Evolutionary conservation across 2,888 invertebrate species (phyloP), one percentile per base, ranked within the genome.

Genomic region (Drosophila suboccidentalis): DNA sequence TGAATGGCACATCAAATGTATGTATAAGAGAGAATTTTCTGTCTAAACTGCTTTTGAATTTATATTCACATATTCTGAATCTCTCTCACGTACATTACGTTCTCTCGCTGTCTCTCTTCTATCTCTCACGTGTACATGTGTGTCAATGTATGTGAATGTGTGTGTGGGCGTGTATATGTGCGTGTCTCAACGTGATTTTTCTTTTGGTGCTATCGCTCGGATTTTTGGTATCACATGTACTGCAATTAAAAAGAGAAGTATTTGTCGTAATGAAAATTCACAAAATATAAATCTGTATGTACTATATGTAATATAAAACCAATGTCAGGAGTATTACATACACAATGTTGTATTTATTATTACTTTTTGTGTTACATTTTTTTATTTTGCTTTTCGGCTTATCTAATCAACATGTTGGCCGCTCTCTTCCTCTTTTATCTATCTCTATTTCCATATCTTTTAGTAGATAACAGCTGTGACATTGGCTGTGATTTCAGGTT

Each of bases 1-100:
- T 81, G 71, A 89, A 87, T 87, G 86, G 86, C 86, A 87, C 86
- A 86, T 86, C 76, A 80, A 86, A 47, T 68, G 62, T 60, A 22
- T 57, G 39, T 54, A 44, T 53, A 34, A 61, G 61, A 60, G 61
- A 75, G 64, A 73, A 58, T 78, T 63, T 63, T 54, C 51, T 71
- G 61, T 79, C 55, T 49, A 49, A 73, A 57, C 53, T 51, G 54
- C 32, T 60, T 55, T 43, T 4, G 19, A 49, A 49, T 54, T 73
- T 57, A 32, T 50, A 55, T 74, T 75, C 65, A 78, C 74, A 73
- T 75, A 60, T 74, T 78, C 68, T 63, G 36, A 50, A 39, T 65
- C 59, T 22, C 47, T 19, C 50, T 50, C 38, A 36, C 34, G 19
- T 32, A 55, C 32, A 43, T 43, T 43, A 41, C 55, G 43, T 43